These are phyloP conservation scores for Drosophila anomelani DNA, from an alignment of 2,888 invertebrate genomes.

Conservation along the genomic window DNA sequence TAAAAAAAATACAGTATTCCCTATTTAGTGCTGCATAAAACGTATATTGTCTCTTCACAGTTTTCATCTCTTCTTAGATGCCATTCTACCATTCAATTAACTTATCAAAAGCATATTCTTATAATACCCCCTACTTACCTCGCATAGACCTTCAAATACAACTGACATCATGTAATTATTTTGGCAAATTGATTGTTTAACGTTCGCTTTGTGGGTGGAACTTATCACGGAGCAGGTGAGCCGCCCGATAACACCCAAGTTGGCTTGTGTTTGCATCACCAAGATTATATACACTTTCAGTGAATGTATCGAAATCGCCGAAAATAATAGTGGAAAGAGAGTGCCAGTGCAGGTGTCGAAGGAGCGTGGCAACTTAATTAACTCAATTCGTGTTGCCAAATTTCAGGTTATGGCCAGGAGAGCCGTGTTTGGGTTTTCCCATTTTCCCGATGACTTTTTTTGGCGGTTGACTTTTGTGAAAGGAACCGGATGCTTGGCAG, in stretches of 20 bases:
- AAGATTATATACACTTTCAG: constrained; percentile 10
- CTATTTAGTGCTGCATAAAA: not conserved
- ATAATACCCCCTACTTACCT: constrained; percentile 24
- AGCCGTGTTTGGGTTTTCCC: constrained; percentile 23
- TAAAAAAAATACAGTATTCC: not conserved
- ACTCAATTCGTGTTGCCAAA: constrained; percentile 36
- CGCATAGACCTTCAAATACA: constrained; percentile 13
- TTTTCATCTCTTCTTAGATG: not conserved
- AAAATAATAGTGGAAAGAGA: constrained; percentile 4
- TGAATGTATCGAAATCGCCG: constrained; percentile 14
- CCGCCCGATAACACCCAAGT: constrained; percentile 34
- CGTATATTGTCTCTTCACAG: not conserved
- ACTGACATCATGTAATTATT: constrained; percentile 65
- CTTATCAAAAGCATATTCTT: constrained; percentile 2
- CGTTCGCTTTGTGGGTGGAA: constrained; percentile 33
- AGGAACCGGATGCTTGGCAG: constrained; percentile 52
- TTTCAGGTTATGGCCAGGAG: constrained; percentile 25
- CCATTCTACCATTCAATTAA: constrained; percentile 12
- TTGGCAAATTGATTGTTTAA: constrained; percentile 47
- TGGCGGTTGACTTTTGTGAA: constrained; percentile 41
- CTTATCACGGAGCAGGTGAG: constrained; percentile 43
- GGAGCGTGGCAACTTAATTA: constrained; percentile 50
- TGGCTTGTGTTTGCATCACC: not conserved
- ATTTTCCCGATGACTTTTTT: constrained; percentile 12
- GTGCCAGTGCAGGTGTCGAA: constrained; percentile 16